A percentile compares a stretch with the other conserved stretches of the same genome.
Conservation (phyloP, 1,140 invertebrate genomes). For the Megathymus violae region DNA sequence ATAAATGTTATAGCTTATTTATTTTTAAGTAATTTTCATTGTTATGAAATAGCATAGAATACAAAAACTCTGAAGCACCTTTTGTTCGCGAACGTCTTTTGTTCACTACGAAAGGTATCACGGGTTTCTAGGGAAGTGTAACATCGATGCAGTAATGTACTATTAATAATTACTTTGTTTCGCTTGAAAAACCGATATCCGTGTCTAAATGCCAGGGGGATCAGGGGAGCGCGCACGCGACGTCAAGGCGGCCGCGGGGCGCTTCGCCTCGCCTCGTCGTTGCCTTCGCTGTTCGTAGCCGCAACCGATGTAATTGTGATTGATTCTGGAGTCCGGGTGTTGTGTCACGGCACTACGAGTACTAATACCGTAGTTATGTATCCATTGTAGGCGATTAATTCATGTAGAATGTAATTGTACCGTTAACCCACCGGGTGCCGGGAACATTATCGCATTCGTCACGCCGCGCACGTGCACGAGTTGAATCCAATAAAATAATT, state of each 20-base stretch:
- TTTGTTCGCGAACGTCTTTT: slow-evolving; percentile 23
- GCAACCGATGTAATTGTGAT: slow-evolving; percentile 48
- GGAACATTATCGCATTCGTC: slow-evolving; percentile 79
- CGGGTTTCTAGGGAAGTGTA: slow-evolving; percentile 24
- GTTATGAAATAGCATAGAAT: background rate
- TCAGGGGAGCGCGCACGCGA: slow-evolving; percentile 62
- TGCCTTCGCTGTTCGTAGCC: slow-evolving; percentile 30
- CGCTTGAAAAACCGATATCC: slow-evolving; percentile 58
- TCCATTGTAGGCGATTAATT: slow-evolving; percentile 70
- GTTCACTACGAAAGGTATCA: slow-evolving; percentile 13
- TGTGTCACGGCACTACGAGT: slow-evolving; percentile 58
- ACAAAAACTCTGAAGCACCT: slow-evolving; percentile 19
- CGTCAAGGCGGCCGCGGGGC: slow-evolving; percentile 57
- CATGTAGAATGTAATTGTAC: slow-evolving; percentile 78
- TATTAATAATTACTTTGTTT: slow-evolving; percentile 60
- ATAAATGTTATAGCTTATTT: background rate
- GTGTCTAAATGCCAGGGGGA: slow-evolving; percentile 51
- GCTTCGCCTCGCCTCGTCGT: slow-evolving; percentile 35
- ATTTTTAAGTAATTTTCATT: background rate
- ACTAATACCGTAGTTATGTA: slow-evolving; percentile 63
- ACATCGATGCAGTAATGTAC: slow-evolving; percentile 25
- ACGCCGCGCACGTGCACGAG: slow-evolving; percentile 80
- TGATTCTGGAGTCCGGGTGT: slow-evolving; percentile 47
- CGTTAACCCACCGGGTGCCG: slow-evolving; percentile 49
- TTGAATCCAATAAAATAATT: slow-evolving; percentile 82